A percentile compares a stretch with the other conserved stretches of the same genome.
phyloP scores from a whole-genome alignment of 92 coral and sea anemone species.

The Montipora capitata region DNA sequence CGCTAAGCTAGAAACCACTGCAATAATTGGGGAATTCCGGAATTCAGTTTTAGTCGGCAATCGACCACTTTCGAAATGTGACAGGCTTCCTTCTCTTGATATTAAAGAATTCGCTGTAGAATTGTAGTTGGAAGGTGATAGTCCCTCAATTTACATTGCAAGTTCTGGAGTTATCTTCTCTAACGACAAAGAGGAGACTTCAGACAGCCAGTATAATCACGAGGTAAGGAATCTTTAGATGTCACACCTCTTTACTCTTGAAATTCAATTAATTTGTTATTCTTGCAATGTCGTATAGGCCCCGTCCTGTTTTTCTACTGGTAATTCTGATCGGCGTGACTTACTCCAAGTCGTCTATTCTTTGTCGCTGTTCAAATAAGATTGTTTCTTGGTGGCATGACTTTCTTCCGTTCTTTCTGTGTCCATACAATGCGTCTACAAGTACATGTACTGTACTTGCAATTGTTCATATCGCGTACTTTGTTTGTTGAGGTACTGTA shows the following conservation, averaged over 20 bases:
- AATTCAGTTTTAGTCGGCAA: not conserved
- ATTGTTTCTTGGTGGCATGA: not conserved
- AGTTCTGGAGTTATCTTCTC: not conserved
- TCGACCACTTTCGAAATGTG: slow-evolving; percentile 9
- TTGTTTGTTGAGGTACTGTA: slow-evolving; percentile 1
- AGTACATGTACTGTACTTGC: not conserved
- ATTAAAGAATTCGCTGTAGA: no score
- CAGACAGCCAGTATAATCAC: not conserved
- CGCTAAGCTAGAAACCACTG: not conserved
- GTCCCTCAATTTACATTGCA: not conserved
- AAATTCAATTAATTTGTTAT: no score
- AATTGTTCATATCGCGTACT: not conserved
- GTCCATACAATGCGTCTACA: not conserved
- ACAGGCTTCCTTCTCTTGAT: not conserved
- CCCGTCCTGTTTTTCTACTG: not conserved
- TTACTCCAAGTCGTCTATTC: not conserved
- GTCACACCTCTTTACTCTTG: not conserved
- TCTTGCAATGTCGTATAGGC: not conserved
- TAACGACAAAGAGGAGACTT: not conserved
- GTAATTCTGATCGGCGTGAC: not conserved
- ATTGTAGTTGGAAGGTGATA: no score
- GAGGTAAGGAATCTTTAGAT: not conserved
- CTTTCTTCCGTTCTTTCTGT: not conserved
- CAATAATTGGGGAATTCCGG: slow-evolving; percentile 8
- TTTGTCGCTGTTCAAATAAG: no score